Conservation (phyloP, 2,797 vertebrate genomes). For the Rhyacichthys aspro region DNA sequence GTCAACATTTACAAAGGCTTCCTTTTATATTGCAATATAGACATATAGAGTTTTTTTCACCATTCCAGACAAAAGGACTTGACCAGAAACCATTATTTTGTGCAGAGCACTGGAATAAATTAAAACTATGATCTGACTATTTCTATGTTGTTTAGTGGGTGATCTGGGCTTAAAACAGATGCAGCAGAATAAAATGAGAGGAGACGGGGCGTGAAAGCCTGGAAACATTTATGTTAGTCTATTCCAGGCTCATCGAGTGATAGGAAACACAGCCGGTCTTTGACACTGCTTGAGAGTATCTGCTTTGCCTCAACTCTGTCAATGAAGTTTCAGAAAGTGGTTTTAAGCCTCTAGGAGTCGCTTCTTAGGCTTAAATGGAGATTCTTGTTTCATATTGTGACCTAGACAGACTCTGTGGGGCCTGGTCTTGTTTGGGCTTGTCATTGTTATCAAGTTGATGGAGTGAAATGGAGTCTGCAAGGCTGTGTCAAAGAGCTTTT, state of each 20-base stretch:
- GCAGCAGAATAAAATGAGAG: constrained; percentile 49
- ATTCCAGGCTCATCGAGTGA: constrained; percentile 32
- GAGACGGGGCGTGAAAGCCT: constrained; percentile 62
- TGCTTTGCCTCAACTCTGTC: constrained; percentile 58
- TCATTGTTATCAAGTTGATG: constrained; percentile 43
- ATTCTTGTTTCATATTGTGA: constrained; percentile 24
- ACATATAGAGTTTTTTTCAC: too few species aligned
- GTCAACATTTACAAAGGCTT: constrained; percentile 8
- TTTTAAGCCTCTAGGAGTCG: constrained; percentile 37
- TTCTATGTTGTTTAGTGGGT: constrained; percentile 25
- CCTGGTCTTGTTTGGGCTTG: constrained; percentile 46
- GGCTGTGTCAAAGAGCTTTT: constrained; percentile 31
- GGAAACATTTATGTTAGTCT: constrained; percentile 65
- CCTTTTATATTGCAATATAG: too few species aligned
- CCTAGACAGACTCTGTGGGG: constrained; percentile 37
- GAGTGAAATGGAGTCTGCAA: constrained; percentile 39
- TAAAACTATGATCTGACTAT: constrained; percentile 5
- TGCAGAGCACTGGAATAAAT: constrained; percentile 1
- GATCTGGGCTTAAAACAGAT: constrained; percentile 40
- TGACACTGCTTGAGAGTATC: constrained; percentile 44
- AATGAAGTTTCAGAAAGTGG: constrained; percentile 26
- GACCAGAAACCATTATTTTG: constrained; percentile 1
- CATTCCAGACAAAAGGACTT: constrained; percentile 1
- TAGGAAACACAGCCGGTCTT: constrained; percentile 42
- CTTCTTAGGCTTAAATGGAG: constrained; percentile 24